These are phyloP conservation scores for Phoenoteleia sp. DNA, from an alignment of 2,888 invertebrate genomes.

Conservation along the genomic window DNA sequence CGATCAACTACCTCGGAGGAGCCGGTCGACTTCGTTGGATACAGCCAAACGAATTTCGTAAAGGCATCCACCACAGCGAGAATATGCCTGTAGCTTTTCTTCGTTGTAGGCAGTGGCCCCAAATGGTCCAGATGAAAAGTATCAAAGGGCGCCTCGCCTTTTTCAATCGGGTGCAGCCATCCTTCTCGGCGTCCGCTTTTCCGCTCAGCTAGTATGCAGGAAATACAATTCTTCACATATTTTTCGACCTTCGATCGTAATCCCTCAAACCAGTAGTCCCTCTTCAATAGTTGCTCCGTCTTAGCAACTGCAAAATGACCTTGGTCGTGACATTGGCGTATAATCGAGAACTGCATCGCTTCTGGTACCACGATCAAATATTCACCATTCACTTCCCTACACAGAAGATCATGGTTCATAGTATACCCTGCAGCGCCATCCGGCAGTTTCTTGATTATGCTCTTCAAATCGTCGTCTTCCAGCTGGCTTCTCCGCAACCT, in stretches of 20 bases:
- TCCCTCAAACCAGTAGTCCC: slow-evolving; percentile 58
- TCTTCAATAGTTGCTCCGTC: slow-evolving; percentile 61
- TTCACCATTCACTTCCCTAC: slow-evolving; percentile 55
- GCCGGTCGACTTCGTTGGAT: not conserved
- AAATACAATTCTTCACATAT: not conserved
- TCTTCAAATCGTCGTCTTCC: not conserved
- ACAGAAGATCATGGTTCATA: slow-evolving; percentile 49
- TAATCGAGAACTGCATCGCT: not conserved
- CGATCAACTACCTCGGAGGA: too few relatives aligned
- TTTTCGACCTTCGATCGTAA: slow-evolving; percentile 10
- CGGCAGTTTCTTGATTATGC: not conserved
- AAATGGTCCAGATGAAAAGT: slow-evolving; percentile 49
- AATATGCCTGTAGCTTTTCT: not conserved
- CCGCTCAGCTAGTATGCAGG: slow-evolving; percentile 67
- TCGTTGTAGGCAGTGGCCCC: slow-evolving; percentile 29
- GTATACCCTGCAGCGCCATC: slow-evolving; percentile 14
- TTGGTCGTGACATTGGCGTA: not conserved
- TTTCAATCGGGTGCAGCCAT: slow-evolving; percentile 46
- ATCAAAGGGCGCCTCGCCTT: slow-evolving; percentile 48
- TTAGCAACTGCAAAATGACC: slow-evolving; percentile 14
- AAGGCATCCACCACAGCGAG: not conserved
- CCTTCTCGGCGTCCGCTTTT: slow-evolving; percentile 70
- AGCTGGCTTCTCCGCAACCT: slow-evolving; percentile 6
- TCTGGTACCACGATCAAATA: slow-evolving; percentile 54
- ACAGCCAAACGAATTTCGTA: not conserved